Conservation (phyloP, 2,888 invertebrate genomes). For the Aphidius colemani region DNA sequence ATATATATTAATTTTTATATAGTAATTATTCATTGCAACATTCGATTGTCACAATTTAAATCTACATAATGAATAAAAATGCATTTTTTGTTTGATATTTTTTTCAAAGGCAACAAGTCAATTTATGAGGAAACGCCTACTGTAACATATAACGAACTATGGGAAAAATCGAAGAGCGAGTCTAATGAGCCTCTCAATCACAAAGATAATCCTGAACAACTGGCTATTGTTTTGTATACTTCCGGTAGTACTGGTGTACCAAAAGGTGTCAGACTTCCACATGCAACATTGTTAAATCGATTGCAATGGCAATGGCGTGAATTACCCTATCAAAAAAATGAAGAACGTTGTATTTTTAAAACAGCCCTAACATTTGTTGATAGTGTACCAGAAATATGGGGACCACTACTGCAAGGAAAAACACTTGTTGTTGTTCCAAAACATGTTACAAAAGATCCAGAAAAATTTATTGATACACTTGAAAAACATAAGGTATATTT, state of each 20-base stretch:
- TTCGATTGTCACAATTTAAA: background rate
- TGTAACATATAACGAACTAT: conserved; percentile 63
- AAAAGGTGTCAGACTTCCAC: conserved; percentile 83
- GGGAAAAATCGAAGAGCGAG: conserved; percentile 60
- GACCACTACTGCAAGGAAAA: conserved; percentile 72
- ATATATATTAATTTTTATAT: background rate
- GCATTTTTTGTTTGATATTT: background rate
- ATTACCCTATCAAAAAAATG: conserved; percentile 74
- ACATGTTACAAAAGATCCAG: conserved; percentile 76
- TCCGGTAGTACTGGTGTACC: conserved; percentile 90
- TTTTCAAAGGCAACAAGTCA: conserved; percentile 38
- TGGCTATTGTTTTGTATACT: conserved; percentile 79
- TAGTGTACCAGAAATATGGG: conserved; percentile 87
- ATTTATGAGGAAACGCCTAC: conserved; percentile 46
- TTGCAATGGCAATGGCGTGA: conserved; percentile 86
- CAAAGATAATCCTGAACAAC: conserved; percentile 60
- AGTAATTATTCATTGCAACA: conserved; percentile 3
- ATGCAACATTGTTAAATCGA: conserved; percentile 79
- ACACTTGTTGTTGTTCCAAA: conserved; percentile 77
- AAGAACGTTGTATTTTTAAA: conserved; percentile 81
- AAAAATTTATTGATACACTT: conserved; percentile 71
- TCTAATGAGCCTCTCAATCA: conserved; percentile 58
- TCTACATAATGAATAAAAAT: background rate
- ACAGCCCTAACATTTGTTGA: conserved; percentile 92
- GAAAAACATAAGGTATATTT: conserved; percentile 70